These are phyloP conservation scores for Diadumene lineata DNA, from an alignment of 92 coral and sea anemone genomes.

Conservation along the genomic window DNA sequence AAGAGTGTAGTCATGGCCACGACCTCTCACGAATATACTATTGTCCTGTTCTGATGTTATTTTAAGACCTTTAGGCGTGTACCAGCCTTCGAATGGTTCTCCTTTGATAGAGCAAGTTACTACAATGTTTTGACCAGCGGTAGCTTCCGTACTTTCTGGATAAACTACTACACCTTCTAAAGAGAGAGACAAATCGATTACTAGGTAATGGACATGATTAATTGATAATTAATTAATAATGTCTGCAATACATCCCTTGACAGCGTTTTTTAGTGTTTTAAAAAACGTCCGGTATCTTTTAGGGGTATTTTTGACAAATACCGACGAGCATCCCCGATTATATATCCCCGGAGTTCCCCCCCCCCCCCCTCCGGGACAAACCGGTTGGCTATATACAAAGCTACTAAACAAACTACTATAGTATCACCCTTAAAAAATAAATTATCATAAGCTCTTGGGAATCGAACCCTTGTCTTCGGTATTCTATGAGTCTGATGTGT, in stretches of 20 bases:
- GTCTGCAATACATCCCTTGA: not conserved
- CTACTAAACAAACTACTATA: too few species aligned
- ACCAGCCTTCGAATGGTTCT: constrained; percentile 49
- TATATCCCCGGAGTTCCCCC: too few species aligned
- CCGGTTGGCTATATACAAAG: too few species aligned
- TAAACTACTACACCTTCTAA: constrained; percentile 27
- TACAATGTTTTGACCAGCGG: constrained; percentile 7
- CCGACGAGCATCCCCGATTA: too few species aligned
- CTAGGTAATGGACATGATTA: not conserved
- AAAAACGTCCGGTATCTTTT: too few species aligned
- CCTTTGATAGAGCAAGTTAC: constrained; percentile 28
- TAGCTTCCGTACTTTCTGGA: constrained; percentile 18
- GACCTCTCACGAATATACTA: constrained; percentile 7
- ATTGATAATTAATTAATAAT: not conserved
- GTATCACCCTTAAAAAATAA: too few species aligned
- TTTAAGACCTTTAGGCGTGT: constrained; percentile 35
- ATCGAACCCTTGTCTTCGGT: too few species aligned
- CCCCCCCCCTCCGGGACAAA: too few species aligned
- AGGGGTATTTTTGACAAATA: too few species aligned
- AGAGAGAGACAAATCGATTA: not conserved
- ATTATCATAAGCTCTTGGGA: too few species aligned
- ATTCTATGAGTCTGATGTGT: too few species aligned
- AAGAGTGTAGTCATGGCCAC: constrained; percentile 29
- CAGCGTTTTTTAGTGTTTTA: too few species aligned
- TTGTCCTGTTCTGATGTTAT: constrained; percentile 11